phyloP scores from a whole-genome alignment of 2,797 vertebrate species.

The Microctenopoma lineatum region DNA sequence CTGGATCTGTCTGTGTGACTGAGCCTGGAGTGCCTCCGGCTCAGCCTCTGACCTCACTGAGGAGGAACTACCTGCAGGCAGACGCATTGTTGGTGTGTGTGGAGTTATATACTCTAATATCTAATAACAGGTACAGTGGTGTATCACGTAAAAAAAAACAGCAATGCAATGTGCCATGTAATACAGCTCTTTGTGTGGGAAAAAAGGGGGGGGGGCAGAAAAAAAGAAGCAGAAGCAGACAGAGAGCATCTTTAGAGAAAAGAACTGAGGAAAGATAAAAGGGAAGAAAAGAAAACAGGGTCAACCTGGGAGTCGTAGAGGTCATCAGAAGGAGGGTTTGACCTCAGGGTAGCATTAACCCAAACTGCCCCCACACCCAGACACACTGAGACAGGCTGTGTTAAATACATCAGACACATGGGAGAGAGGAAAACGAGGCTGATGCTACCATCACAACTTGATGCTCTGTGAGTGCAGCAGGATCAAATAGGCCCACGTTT shows the following conservation, averaged over 20 bases:
- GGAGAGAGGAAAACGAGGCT: too few relatives aligned
- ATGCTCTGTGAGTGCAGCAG: too few relatives aligned
- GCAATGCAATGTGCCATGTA: too few relatives aligned
- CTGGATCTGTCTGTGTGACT: conserved; percentile 21
- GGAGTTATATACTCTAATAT: too few relatives aligned
- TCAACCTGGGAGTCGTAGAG: conserved; percentile 33
- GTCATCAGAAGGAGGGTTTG: conserved; percentile 44
- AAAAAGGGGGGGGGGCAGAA: neutral
- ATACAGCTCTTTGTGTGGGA: conserved; percentile 2
- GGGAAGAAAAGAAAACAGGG: conserved; percentile 20
- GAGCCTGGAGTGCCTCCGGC: conserved; percentile 47
- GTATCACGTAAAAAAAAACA: too few relatives aligned
- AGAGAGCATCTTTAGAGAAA: conserved; percentile 1
- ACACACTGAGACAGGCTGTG: neutral
- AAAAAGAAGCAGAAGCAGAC: conserved; percentile 1
- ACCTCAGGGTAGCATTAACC: conserved; percentile 49
- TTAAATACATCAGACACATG: too few relatives aligned
- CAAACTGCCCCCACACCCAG: conserved; percentile 8
- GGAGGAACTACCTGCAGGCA: conserved; percentile 40
- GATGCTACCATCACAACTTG: too few relatives aligned
- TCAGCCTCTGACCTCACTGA: conserved; percentile 17
- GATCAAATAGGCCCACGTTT: too few relatives aligned
- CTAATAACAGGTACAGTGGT: too few relatives aligned
- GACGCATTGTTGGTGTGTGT: neutral
- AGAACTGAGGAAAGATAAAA: neutral